A percentile compares a stretch with the other conserved stretches of the same genome.
phyloP scores from a whole-genome alignment of 1,140 invertebrate species.

The Steinernema feltiae region DNA sequence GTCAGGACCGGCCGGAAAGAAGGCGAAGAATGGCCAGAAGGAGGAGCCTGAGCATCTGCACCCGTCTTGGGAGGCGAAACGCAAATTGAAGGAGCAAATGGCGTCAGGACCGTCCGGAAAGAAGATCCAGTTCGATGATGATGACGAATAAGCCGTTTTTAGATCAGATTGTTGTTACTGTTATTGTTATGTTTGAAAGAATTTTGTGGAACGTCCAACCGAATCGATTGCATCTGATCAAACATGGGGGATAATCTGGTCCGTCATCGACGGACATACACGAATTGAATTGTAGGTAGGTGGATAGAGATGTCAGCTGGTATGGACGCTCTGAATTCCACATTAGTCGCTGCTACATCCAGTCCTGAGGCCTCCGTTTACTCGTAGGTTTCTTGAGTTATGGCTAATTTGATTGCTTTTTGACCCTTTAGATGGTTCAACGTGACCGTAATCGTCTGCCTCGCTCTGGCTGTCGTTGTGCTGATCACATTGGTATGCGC shows the following conservation, averaged over 20 bases:
- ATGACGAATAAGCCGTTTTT: neutral
- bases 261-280: no score
- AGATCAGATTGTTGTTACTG: neutral
- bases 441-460: neutral
- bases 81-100: constrained; percentile 8
- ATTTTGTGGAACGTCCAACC: neutral
- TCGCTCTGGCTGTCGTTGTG: neutral
- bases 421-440: neutral
- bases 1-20: no score
- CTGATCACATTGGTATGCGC: neutral
- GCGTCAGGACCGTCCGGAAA: neutral
- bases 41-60: neutral
- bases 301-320: no score
- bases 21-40: no score
- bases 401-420: neutral
- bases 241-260: no score
- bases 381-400: neutral
- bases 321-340: neutral
- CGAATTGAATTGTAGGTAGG: no score
- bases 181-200: neutral
- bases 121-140: constrained; percentile 14
- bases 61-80: constrained; percentile 12
- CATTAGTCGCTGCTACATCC: neutral
- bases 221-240: constrained; percentile 2
- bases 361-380: neutral